Evolutionary conservation across 2,888 invertebrate genomes (phyloP).

Genomic region (Zhuqinia jingwanae): DNA sequence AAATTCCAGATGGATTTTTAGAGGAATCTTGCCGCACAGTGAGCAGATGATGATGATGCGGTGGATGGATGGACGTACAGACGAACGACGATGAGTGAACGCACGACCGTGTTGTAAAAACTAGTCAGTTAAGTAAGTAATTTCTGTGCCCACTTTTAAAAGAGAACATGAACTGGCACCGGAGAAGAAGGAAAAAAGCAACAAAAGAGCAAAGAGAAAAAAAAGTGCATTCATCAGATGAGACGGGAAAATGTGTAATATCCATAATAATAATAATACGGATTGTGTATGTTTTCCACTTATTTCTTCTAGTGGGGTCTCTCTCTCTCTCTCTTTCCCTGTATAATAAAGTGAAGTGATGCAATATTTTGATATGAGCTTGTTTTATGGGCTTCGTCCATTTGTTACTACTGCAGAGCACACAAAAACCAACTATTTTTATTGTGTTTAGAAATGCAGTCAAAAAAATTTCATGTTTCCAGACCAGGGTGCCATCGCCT

Average conservation of each 20-base stretch:
- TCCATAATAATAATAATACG: slow-evolving; percentile 7
- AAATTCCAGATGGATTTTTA: slow-evolving; percentile 43
- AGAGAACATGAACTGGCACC: background rate
- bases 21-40: slow-evolving; percentile 25
- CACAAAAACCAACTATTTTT: background rate
- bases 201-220: background rate
- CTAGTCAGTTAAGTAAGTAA: slow-evolving; percentile 29
- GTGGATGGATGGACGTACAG: background rate
- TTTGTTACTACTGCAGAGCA: background rate
- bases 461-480: background rate
- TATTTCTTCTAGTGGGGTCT: slow-evolving; percentile 4
- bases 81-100: background rate
- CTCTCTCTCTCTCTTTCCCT: too few species aligned
- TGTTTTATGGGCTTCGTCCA: background rate
- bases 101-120: slow-evolving; percentile 33
- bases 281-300: slow-evolving; percentile 10
- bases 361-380: slow-evolving; percentile 49
- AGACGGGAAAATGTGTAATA: slow-evolving; percentile 15
- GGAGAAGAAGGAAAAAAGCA: too few species aligned
- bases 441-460: background rate
- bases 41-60: background rate
- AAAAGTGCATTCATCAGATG: slow-evolving; percentile 20
- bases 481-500: slow-evolving; percentile 8
- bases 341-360: background rate
- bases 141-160: slow-evolving; percentile 15